A percentile compares a stretch with the other conserved stretches of the same genome.
Evolutionary conservation across 53 echinoderm and acorn worm genomes (phyloP).

Genomic region (Holothuria leucospilota): DNA sequence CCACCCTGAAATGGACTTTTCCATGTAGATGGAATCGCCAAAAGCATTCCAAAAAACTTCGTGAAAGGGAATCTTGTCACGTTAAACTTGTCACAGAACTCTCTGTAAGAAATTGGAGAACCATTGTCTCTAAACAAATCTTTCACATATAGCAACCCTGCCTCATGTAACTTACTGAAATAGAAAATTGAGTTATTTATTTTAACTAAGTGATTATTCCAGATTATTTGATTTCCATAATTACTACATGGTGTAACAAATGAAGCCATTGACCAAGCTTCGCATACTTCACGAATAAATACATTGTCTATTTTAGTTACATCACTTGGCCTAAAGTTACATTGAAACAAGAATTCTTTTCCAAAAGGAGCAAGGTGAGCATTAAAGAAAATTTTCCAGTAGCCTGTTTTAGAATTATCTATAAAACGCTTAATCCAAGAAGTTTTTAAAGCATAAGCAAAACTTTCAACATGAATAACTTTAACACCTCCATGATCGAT

Average conservation of each 20-base stretch:
- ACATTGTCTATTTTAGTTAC: neutral
- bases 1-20: too few relatives aligned
- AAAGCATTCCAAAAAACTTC: neutral
- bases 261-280: neutral
- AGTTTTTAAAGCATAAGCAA: too few relatives aligned
- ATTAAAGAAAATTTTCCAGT: too few relatives aligned
- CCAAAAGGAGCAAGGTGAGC: constrained; percentile 1
- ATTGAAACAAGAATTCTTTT: constrained; percentile 4
- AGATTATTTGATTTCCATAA: too few relatives aligned
- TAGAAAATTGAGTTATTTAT: too few relatives aligned
- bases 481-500: neutral
- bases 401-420: neutral
- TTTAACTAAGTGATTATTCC: too few relatives aligned
- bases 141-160: too few relatives aligned
- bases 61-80: too few relatives aligned
- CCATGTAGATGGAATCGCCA: neutral
- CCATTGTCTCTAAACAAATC: neutral
- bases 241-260: neutral
- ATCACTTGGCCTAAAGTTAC: neutral
- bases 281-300: neutral
- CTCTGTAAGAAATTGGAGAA: neutral
- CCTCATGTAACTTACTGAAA: too few relatives aligned
- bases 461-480: too few relatives aligned
- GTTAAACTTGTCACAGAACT: neutral
- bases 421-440: too few relatives aligned